A percentile compares a stretch with the other conserved stretches of the same genome.
These are phyloP conservation scores for Drosophila takahashii DNA, from an alignment of 1,140 invertebrate genomes.

Conservation along the genomic window DNA sequence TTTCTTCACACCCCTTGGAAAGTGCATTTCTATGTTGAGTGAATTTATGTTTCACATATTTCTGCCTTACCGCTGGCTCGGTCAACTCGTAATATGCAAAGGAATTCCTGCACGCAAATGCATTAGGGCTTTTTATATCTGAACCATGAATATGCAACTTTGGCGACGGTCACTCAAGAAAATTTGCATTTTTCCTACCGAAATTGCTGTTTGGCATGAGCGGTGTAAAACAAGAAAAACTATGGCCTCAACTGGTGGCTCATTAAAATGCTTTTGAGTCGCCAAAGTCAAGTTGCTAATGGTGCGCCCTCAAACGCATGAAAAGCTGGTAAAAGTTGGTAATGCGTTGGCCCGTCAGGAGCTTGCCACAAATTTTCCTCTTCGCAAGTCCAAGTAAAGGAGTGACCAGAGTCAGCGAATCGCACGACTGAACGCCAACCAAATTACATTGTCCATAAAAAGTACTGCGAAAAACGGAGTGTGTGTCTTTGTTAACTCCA, in stretches of 20 bases:
- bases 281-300: constrained; percentile 64
- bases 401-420: constrained; percentile 49
- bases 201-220: constrained; percentile 55
- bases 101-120: constrained; percentile 53
- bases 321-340: constrained; percentile 33
- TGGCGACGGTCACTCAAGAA: constrained; percentile 36
- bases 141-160: constrained; percentile 67
- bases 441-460: constrained; percentile 64
- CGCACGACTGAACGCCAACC: constrained; percentile 56
- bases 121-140: constrained; percentile 53
- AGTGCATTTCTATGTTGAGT: constrained; percentile 61
- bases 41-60: constrained; percentile 41
- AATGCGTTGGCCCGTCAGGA: constrained; percentile 61
- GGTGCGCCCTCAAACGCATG: constrained; percentile 44
- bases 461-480: constrained; percentile 5
- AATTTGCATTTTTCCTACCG: constrained; percentile 59
- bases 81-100: constrained; percentile 60
- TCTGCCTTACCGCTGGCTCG: constrained; percentile 11
- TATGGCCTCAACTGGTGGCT: constrained; percentile 39
- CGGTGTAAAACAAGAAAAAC: constrained; percentile 4
- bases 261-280: constrained; percentile 71
- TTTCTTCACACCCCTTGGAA: constrained; percentile 12
- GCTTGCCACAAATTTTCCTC: constrained; percentile 53
- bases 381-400: constrained; percentile 16
- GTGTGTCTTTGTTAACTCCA: constrained; percentile 29